Conservation (phyloP, 2,888 invertebrate species). For the Himalopsyche kuldschensis region DNA sequence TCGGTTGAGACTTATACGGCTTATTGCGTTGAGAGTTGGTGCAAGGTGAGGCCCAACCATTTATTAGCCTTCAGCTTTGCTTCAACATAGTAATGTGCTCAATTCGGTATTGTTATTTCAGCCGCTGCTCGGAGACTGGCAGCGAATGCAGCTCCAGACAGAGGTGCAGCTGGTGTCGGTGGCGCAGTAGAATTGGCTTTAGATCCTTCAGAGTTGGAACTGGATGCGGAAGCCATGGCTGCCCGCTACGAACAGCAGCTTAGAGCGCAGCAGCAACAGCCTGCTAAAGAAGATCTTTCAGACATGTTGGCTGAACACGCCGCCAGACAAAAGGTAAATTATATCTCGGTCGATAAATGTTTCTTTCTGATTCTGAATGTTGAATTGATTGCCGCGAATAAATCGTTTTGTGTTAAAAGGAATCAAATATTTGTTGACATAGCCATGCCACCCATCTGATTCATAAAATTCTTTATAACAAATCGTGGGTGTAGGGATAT, state of each 20-base stretch:
- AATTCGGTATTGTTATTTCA: background rate
- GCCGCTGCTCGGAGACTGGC: conserved; percentile 46
- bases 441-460: too few relatives aligned
- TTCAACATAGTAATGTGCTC: background rate
- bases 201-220: conserved; percentile 95
- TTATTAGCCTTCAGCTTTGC: too few relatives aligned
- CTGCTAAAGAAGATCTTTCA: conserved; percentile 91
- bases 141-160: conserved; percentile 39
- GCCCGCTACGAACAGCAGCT: conserved; percentile 95
- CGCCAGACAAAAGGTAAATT: conserved; percentile 85
- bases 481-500: too few relatives aligned
- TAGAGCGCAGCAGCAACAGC: conserved; percentile 86
- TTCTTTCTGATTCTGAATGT: too few relatives aligned
- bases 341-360: background rate
- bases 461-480: too few relatives aligned
- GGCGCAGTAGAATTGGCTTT: conserved; percentile 91
- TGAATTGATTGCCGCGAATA: too few relatives aligned
- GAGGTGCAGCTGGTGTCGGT: conserved; percentile 43
- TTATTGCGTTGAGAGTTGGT: too few relatives aligned
- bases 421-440: too few relatives aligned
- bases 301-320: conserved; percentile 99
- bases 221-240: conserved; percentile 95
- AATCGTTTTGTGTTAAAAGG: too few relatives aligned
- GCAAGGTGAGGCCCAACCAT: too few relatives aligned
- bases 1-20: too few relatives aligned